phyloP scores from a whole-genome alignment of 2,888 invertebrate genomes.

The Campopleginae sp. region DNA sequence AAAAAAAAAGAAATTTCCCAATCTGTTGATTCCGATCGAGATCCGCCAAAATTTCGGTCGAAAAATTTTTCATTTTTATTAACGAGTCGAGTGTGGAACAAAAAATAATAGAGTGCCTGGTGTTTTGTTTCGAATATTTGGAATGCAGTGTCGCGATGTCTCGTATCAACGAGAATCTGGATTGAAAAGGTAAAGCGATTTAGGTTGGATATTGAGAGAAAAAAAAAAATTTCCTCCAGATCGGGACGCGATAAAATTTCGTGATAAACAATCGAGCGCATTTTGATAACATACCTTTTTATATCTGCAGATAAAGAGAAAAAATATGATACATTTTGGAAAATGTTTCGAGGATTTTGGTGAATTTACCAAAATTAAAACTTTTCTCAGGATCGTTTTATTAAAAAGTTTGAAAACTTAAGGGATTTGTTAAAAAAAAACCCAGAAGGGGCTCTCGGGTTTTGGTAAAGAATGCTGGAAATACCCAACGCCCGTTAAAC shows the following conservation, averaged over 20 bases:
- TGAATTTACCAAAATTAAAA: background rate
- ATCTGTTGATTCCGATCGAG: too few relatives aligned
- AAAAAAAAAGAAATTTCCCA: too few relatives aligned
- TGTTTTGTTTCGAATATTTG: background rate
- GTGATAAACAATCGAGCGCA: background rate
- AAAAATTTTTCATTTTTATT: background rate
- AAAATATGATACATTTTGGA: background rate
- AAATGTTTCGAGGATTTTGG: background rate
- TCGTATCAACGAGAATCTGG: background rate
- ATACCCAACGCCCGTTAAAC: background rate
- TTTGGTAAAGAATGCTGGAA: conserved; percentile 8
- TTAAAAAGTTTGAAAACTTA: background rate
- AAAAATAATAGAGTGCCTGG: background rate
- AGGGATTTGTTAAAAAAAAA: background rate
- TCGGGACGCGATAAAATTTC: background rate
- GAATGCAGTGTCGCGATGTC: background rate
- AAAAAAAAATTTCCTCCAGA: background rate
- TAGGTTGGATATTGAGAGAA: background rate
- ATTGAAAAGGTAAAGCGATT: background rate
- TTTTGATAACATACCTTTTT: background rate
- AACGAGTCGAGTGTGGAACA: background rate
- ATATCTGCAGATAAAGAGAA: background rate
- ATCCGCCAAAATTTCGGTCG: too few relatives aligned
- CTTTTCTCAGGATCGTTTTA: background rate
- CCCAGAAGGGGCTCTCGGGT: background rate